Conservation (phyloP, 37 sponge, comb jelly and placozoan genomes). For the Mnemiopsis leidyi region DNA sequence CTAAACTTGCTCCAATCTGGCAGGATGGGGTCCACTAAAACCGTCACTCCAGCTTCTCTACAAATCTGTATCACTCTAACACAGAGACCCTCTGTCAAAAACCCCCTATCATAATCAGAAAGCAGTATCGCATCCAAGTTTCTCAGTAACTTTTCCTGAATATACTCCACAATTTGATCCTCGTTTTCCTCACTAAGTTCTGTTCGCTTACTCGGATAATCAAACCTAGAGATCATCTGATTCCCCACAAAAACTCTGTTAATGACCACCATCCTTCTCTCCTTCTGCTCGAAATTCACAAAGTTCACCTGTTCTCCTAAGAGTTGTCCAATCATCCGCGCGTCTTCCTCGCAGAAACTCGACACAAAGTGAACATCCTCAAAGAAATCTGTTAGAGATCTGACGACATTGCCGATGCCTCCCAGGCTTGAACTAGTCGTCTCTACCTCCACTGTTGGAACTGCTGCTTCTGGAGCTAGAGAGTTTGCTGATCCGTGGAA, state of each 20-base stretch:
- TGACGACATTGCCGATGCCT: neutral
- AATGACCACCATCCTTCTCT: neutral
- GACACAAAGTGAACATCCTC: neutral
- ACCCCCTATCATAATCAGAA: slow-evolving; percentile 2
- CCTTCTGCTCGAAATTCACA: neutral
- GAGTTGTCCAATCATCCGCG: neutral
- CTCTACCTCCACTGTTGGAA: neutral
- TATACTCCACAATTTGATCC: neutral
- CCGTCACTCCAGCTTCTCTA: neutral
- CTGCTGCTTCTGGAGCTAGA: slow-evolving; percentile 9
- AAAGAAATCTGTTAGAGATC: neutral
- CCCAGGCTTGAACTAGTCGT: neutral
- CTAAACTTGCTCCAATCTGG: slow-evolving; percentile 10
- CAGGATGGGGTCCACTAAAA: slow-evolving; percentile 16
- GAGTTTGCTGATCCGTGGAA: neutral
- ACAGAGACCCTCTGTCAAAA: neutral
- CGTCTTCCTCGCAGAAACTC: neutral
- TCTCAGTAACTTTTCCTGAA: neutral
- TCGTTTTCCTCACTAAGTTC: neutral
- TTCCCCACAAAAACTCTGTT: slow-evolving; percentile 5
- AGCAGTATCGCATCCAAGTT: neutral
- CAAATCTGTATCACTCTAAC: neutral
- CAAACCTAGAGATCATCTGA: neutral
- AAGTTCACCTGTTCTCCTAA: neutral
- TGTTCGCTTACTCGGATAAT: neutral